Evolutionary conservation across 2,113 vertebrate species (phyloP), one percentile per base, ranked within the genome.

Genomic region (Entomyzon cyanotis): DNA sequence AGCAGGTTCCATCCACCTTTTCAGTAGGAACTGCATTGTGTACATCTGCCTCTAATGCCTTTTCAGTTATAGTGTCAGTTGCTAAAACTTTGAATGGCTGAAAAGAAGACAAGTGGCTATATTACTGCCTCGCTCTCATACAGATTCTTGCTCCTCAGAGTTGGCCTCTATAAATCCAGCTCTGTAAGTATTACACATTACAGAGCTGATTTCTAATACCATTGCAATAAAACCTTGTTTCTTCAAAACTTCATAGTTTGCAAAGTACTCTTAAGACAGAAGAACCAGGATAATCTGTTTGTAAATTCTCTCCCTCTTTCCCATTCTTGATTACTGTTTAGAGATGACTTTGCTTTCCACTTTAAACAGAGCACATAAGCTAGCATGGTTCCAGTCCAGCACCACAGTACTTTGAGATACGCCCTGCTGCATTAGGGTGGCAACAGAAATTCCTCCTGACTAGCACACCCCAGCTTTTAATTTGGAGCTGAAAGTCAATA

Each of bases 1-100:
- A 99, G 97, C 99, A 99, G 37, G 99, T 99, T 44, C 99, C 99
- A 27, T 99, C 99, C 93, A 99, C 97, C 93, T 99, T 99, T 92
- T 99, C 99, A 42, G 99, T 99, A 87, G 99, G 98, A 53, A 99
- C 47, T 2, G 99, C 99, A 95, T 50, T 96, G 65, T 98, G 94
- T 42, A 99, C 73, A 88, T 98, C 97, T 24, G 99, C 98, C 83
- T 98, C 98, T 91, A 99, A 85, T 5, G 99, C 99, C n/a, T 98
- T 97, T 12, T 97, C 98, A 93, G 98, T 99, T 97, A 99, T 25
- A 6, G 93, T 98, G 87, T 98, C 98, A 28, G 99, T 99, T 83
- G 99, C 99, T 84, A 99, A 96, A 59, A 99, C 99, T 97, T 98
- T 99, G 97, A 98, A 99, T 31, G 97, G 97, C 99, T 99, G 95